Percentiles rank a stretch among this genome's conserved stretches.
Conservation (phyloP, 2,797 vertebrate genomes). For the Enteromius afrohamiltoni region DNA sequence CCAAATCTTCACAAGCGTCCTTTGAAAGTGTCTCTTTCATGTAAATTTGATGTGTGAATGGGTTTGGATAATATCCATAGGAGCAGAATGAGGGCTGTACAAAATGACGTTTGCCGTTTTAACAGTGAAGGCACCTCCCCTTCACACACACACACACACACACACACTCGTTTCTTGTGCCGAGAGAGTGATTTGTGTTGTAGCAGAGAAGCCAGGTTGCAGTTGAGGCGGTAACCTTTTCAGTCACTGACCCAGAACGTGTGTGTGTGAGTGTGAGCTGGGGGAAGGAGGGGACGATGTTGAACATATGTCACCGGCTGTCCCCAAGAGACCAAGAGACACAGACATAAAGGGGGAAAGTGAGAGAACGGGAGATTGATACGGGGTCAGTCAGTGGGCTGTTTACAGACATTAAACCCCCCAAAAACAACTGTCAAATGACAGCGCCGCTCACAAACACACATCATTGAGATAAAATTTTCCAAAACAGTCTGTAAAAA, state of each 20-base stretch:
- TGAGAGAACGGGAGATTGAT: conserved; percentile 40
- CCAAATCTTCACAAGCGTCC: conserved; percentile 8
- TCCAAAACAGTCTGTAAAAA: conserved; percentile 68
- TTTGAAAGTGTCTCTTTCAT: conserved; percentile 41
- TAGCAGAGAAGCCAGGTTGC: conserved; percentile 89
- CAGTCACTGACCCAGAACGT: conserved; percentile 93
- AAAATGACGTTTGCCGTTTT: conserved; percentile 47
- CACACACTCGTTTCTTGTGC: conserved; percentile 18
- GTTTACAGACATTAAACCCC: conserved; percentile 62
- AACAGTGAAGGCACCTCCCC: conserved; percentile 31
- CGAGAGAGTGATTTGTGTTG: conserved; percentile 85
- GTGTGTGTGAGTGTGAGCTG: conserved; percentile 49
- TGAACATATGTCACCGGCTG: conserved; percentile 89
- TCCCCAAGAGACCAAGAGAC: conserved; percentile 71
- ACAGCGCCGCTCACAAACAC: conserved; percentile 33
- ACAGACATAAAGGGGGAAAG: conserved; percentile 44
- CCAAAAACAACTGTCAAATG: conserved; percentile 61
- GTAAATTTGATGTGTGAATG: conserved; percentile 21
- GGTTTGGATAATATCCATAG: conserved; percentile 33
- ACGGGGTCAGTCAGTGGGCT: conserved; percentile 52
- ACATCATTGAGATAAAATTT: conserved; percentile 65
- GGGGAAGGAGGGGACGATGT: conserved; percentile 76
- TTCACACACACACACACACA: conserved; percentile 28
- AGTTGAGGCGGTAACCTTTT: conserved; percentile 93
- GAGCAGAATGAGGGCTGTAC: conserved; percentile 20